Conservation (phyloP, 2,797 vertebrate species). For the Eulemur albifrons region DNA sequence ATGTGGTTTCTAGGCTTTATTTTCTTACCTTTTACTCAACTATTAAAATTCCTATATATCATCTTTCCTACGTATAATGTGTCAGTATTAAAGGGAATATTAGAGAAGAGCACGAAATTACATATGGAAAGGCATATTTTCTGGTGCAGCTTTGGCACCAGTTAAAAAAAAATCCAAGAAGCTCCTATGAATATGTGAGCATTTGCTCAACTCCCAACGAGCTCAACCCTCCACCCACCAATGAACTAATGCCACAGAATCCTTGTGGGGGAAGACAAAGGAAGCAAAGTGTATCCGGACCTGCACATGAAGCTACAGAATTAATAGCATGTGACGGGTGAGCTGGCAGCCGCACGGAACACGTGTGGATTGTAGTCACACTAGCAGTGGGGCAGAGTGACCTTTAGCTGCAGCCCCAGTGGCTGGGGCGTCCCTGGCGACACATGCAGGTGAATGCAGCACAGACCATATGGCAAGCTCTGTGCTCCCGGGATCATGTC, state of each 20-base stretch:
- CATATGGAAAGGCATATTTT: not conserved
- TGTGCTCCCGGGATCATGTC: no score
- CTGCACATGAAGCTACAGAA: not conserved
- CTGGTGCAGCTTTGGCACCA: accelerated
- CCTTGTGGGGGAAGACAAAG: not conserved
- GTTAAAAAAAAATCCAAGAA: not conserved
- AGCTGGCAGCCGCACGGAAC: accelerated
- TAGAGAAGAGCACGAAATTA: not conserved
- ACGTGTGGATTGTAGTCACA: accelerated
- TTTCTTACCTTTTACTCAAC: not conserved
- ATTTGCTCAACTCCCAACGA: not conserved
- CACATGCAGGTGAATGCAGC: not conserved
- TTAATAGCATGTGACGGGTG: accelerated
- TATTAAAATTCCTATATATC: not conserved
- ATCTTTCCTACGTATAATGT: not conserved
- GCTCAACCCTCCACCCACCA: not conserved
- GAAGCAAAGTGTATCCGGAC: not conserved
- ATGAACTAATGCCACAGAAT: not conserved
- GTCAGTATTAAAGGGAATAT: not conserved
- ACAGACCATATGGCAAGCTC: accelerated
- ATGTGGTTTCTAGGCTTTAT: not conserved
- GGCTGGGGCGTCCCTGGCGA: no score
- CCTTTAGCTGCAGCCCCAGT: not conserved
- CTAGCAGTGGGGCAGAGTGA: accelerated
- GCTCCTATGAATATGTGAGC: accelerated